phyloP scores from a whole-genome alignment of 35 echinoderm and acorn worm genomes.

The Stichopus chloronotus region DNA sequence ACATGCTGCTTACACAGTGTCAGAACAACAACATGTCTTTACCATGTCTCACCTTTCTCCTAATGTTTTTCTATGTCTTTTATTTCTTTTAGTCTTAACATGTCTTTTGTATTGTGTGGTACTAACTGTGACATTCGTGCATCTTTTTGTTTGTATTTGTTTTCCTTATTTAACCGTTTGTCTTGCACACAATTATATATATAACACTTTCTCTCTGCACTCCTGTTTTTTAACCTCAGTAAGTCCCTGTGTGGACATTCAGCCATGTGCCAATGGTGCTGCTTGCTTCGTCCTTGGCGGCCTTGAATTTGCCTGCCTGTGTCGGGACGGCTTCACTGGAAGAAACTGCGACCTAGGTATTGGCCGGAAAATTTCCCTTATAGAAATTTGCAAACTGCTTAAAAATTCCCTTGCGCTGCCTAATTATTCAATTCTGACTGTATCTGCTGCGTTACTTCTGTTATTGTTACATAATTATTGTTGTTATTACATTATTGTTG shows the following conservation, averaged over 20 bases:
- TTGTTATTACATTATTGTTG: not conserved
- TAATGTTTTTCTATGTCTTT: no score
- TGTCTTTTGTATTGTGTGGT: not conserved
- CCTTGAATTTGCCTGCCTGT: slow-evolving; percentile 44
- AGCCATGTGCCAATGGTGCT: slow-evolving; percentile 56
- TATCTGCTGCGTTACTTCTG: not conserved
- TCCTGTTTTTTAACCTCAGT: slow-evolving; percentile 29
- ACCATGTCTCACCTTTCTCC: no score
- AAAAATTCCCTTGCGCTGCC: not conserved
- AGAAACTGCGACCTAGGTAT: slow-evolving; percentile 43
- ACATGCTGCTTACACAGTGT: no score
- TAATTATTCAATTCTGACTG: not conserved
- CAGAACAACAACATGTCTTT: no score
- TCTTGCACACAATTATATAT: not conserved
- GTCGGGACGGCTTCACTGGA: slow-evolving; percentile 46
- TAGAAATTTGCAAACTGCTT: not conserved
- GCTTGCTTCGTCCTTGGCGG: slow-evolving; percentile 28
- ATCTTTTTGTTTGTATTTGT: not conserved
- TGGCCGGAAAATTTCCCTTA: not conserved
- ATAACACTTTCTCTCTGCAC: not conserved
- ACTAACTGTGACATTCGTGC: not conserved
- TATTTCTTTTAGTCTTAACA: no score
- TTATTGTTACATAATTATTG: not conserved
- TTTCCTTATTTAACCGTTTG: no score
- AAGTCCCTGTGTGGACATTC: slow-evolving; percentile 52